Conservation (phyloP, 1,140 invertebrate species). For the Zaprionus inermis region DNA sequence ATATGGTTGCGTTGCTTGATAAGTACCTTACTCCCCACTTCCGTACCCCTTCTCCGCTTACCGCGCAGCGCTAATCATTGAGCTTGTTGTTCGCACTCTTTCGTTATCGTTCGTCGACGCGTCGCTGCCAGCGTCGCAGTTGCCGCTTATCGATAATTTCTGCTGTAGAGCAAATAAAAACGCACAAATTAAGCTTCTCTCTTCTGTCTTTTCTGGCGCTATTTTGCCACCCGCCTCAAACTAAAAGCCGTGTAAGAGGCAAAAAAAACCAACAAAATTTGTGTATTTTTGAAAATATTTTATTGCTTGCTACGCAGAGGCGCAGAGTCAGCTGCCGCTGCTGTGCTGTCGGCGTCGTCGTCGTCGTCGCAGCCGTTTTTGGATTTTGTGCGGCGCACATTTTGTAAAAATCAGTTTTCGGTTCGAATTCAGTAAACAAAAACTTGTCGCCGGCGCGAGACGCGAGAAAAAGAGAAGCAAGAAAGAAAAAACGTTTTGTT, state of each 20-base stretch:
- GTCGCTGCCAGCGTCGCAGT: slow-evolving; percentile 28
- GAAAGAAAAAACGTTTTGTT: slow-evolving; percentile 35
- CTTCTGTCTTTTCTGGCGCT: slow-evolving; percentile 27
- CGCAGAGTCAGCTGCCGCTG: slow-evolving; percentile 14
- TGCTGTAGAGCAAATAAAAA: slow-evolving; percentile 38
- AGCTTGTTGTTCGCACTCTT: slow-evolving; percentile 17
- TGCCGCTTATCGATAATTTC: slow-evolving; percentile 38
- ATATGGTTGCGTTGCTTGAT: slow-evolving; percentile 42
- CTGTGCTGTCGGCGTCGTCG: slow-evolving; percentile 35
- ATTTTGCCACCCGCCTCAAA: slow-evolving; percentile 38
- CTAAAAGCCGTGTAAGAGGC: slow-evolving; percentile 41
- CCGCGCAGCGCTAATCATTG: slow-evolving; percentile 22
- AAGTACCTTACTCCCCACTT: neutral
- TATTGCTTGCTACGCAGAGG: slow-evolving; percentile 51
- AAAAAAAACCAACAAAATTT: slow-evolving; percentile 36
- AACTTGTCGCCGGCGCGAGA: slow-evolving; percentile 83
- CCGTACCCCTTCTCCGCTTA: neutral
- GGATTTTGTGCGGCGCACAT: slow-evolving; percentile 55
- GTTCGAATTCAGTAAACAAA: slow-evolving; percentile 84
- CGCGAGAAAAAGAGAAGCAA: slow-evolving; percentile 57
- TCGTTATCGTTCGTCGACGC: slow-evolving; percentile 68
- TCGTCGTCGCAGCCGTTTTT: slow-evolving; percentile 47
- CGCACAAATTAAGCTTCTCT: slow-evolving; percentile 37
- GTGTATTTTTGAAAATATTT: slow-evolving; percentile 77
- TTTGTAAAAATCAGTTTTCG: slow-evolving; percentile 78